These are phyloP conservation scores for Cryptoprocta ferox DNA, from an alignment of 2,797 vertebrate species.

Conservation along the genomic window DNA sequence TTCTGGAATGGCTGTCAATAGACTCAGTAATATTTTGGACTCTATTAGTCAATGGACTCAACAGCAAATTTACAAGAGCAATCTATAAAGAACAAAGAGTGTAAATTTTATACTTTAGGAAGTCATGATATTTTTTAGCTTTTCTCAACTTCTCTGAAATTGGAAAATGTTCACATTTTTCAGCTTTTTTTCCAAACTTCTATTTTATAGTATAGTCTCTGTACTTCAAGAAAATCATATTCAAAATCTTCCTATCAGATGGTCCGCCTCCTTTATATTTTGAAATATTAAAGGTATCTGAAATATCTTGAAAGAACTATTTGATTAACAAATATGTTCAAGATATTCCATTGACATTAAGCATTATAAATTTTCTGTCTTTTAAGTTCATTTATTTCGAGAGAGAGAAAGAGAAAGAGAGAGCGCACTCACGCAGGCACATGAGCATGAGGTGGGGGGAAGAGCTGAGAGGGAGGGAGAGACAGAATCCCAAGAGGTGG, in stretches of 20 bases:
- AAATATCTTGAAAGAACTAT: background rate
- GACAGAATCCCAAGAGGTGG: no score
- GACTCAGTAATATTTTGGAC: background rate
- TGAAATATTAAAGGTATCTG: background rate
- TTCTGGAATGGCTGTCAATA: background rate
- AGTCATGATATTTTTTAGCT: background rate
- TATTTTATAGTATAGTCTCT: background rate
- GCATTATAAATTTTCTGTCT: background rate
- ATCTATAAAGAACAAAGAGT: background rate
- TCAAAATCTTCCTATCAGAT: background rate
- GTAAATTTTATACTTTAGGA: background rate
- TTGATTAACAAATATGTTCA: background rate
- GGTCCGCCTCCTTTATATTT: background rate
- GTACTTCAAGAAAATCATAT: background rate
- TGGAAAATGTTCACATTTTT: constrained; percentile 19
- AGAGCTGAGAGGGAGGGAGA: no score
- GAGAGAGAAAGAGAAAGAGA: no score
- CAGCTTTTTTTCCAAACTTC: background rate
- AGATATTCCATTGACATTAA: background rate
- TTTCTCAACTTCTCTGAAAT: background rate
- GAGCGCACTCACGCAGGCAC: fast-evolving
- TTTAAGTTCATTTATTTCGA: no score
- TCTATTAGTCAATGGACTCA: background rate
- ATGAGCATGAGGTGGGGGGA: no score
- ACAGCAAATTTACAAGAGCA: background rate